Evolutionary conservation across 2,888 invertebrate genomes (phyloP), one percentile per base, ranked within the genome.

Genomic region (Entomobrya multifasciata): DNA sequence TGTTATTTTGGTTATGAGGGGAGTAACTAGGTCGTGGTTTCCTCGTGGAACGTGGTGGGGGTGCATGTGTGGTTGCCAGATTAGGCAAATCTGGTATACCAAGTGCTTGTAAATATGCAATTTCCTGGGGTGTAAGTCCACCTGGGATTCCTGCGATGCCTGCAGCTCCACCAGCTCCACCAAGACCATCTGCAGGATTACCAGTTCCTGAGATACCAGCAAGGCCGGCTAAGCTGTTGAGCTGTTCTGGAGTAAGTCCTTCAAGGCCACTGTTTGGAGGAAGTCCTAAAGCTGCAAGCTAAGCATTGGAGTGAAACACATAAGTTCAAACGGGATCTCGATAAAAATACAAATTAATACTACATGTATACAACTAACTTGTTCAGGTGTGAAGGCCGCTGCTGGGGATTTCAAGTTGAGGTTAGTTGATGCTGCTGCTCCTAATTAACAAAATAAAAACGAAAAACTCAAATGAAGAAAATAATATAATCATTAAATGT

Each of bases 331-430:
- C 4, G 4, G 8, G 36, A 36, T 36, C 8, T 6, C 36, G 36
- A 8, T 36, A 36, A n/a, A n/a, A n/a, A n/a, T n/a, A n/a, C n/a
- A n/a, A n/a, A n/a, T n/a, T n/a, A n/a, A n/a, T n/a, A 36, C 36
- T 36, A 8, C 36, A 36, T 36, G 4, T 36, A 36, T 6, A 27
- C n/a, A 11, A 36, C 36, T 36, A 49, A 86, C 80, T 62, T 86
- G 86, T 17, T 86, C 86, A 5, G 47, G 86, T 47, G 86, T 81
- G 30, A 86, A 22, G 3, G 49, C 80, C 5, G 78, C 85, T n/a
- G n/a, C n/a, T 41, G 86, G 86, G 0, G 86, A 62, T 47, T 80
- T 86, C 8, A 86, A 30, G 27, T 86, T 62, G 15, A 86, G 15
- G 41, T 79, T 70, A 11, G 70, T 30, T 55, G 78, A 77, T 78